phyloP scores from a whole-genome alignment of 2,797 vertebrate genomes.

The Anguilla obscura region DNA sequence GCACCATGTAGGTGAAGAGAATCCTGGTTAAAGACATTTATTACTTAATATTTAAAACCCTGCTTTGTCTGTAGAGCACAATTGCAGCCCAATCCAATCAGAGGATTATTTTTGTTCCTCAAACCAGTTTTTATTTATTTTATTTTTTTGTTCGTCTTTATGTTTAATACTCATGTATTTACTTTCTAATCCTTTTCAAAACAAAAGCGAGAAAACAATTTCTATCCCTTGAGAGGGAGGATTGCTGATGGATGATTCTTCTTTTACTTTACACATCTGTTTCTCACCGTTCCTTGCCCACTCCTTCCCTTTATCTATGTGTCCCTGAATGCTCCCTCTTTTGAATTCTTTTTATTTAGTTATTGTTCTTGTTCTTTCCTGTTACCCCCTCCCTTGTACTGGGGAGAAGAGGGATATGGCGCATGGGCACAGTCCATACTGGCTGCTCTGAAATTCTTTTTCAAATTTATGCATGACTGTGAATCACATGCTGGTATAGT shows the following conservation, averaged over 20 bases:
- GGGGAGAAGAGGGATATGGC: not conserved
- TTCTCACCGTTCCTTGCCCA: constrained; percentile 32
- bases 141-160: not conserved
- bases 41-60: not conserved
- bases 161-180: not conserved
- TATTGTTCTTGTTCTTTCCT: not conserved
- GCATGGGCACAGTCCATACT: not conserved
- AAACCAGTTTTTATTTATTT: not conserved
- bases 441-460: not conserved
- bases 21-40: not conserved
- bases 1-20: not conserved
- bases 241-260: constrained; percentile 23
- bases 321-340: constrained; percentile 3
- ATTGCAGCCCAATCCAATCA: not conserved
- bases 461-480: not conserved
- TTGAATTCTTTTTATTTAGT: not conserved
- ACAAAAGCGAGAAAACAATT: constrained; percentile 34
- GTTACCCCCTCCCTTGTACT: not conserved
- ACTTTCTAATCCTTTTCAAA: constrained; percentile 6
- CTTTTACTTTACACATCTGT: not conserved
- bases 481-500: not conserved
- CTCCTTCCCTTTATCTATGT: not conserved
- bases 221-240: constrained; percentile 36
- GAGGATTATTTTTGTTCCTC: not conserved
- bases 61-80: not conserved